Evolutionary conservation across 2,113 vertebrate species (phyloP), one percentile per base, ranked within the genome.

Genomic region (Ia io): DNA sequence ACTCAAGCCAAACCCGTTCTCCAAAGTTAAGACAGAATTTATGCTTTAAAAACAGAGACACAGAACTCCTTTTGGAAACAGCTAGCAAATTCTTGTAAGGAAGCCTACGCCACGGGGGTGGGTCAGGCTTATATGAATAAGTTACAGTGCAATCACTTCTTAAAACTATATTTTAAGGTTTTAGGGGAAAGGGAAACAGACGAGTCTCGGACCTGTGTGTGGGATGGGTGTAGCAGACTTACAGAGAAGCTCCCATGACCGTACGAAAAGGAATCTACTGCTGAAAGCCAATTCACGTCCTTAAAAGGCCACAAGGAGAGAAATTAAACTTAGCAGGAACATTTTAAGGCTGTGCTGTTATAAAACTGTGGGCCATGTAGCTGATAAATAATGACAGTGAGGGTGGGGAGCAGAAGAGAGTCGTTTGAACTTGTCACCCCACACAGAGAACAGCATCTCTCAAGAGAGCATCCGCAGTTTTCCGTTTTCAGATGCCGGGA

Each of bases 251-350:
- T 92, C 92, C 25, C 59, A 80, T 32, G 76, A 65, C 76, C 17
- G 1, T 9, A 65, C 79, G 63, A 70, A 89, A 91, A 87, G 69
- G 40, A 91, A 53, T 73, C 70, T 32, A 56, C 85, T 35, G 51
- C 77, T 56, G 40, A 35, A 94, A 70, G 95, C 95, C 96, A 96
- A 93, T 17, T 96, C 47, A 37, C 23, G 1, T 93, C 97, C 97
- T 97, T 96, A 97, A 97, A 97, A 97, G 97, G 96, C 85, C 82
- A 95, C 88, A 76, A 71, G 89, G 51, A 95, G 51, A 96, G 84
- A 90, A 96, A 97, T 91, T 88, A 84, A 92, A 95, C 78, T 97
- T 74, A 37, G 90, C 77, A 96, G 71, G 73, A 83, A 92, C 84
- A 63, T 94, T 96, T 92, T 86, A 76, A 95, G 93, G 76, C 51